phyloP scores from a whole-genome alignment of 2,888 invertebrate genomes.

The Gari tellinella region DNA sequence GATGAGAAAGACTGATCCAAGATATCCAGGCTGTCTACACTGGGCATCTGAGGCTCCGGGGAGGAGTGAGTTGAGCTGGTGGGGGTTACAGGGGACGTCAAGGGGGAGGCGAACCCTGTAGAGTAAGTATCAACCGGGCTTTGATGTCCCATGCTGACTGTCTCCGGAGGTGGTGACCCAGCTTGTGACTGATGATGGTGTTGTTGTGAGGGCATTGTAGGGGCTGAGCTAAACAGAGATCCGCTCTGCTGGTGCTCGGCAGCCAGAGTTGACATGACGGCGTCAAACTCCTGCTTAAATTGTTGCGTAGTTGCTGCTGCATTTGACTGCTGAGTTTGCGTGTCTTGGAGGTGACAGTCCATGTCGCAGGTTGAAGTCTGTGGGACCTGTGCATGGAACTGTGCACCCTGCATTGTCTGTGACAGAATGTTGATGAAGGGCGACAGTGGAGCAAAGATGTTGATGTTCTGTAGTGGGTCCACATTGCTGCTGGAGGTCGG shows the following conservation, averaged over 20 bases:
- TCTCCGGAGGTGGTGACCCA: constrained; percentile 63
- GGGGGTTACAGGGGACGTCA: constrained; percentile 69
- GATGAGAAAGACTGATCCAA: constrained; percentile 65
- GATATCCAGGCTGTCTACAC: constrained; percentile 52
- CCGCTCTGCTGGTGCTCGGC: constrained; percentile 48
- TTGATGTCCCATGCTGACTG: constrained; percentile 53
- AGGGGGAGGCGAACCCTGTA: constrained; percentile 71
- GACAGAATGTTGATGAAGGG: constrained; percentile 81
- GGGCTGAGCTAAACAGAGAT: constrained; percentile 64
- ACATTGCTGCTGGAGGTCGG: constrained; percentile 76
- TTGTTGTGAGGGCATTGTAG: constrained; percentile 69
- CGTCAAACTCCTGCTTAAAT: constrained; percentile 23
- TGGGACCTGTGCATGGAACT: constrained; percentile 66
- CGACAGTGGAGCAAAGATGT: constrained; percentile 78
- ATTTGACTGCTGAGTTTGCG: too few relatives aligned
- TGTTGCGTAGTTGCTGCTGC: constrained; percentile 23
- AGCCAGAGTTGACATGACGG: constrained; percentile 53
- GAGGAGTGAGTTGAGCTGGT: constrained; percentile 74
- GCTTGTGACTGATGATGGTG: constrained; percentile 42
- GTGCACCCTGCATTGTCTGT: constrained; percentile 69
- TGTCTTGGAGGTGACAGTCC: too few relatives aligned
- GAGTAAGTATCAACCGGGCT: constrained; percentile 68
- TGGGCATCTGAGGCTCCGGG: constrained; percentile 72
- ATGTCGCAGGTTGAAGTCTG: constrained; percentile 29
- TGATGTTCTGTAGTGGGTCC: constrained; percentile 61